Percentiles rank a stretch among this genome's conserved stretches.
These are phyloP conservation scores for Orthosia gothica DNA, from an alignment of 2,888 invertebrate species.

Conservation along the genomic window DNA sequence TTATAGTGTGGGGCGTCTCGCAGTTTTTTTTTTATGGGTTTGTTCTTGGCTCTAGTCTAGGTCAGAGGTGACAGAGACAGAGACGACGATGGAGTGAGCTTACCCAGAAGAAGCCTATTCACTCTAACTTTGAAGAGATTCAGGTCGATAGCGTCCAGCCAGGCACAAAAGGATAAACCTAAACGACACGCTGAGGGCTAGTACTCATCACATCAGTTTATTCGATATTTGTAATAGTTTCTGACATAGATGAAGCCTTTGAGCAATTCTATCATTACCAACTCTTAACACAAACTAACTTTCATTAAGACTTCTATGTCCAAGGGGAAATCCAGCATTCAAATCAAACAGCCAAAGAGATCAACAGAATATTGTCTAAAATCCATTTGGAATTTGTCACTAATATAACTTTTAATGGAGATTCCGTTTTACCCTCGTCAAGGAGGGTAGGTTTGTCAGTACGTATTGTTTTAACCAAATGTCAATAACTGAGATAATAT, in stretches of 20 bases:
- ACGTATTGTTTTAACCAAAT: constrained; percentile 67
- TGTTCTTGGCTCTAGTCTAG: too few relatives aligned
- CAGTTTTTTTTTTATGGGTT: too few relatives aligned
- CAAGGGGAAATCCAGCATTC: constrained; percentile 47
- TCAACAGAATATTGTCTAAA: constrained; percentile 66
- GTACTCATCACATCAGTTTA: not conserved
- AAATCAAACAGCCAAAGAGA: constrained; percentile 39
- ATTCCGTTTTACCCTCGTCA: constrained; percentile 74
- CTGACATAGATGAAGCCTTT: not conserved
- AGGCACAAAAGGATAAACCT: too few relatives aligned
- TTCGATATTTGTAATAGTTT: not conserved
- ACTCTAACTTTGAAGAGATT: too few relatives aligned
- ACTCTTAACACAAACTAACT: constrained; percentile 6
- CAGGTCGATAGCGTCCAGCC: too few relatives aligned
- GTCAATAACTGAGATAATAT: constrained; percentile 67
- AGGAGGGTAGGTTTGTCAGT: constrained; percentile 46
- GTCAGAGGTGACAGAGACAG: too few relatives aligned
- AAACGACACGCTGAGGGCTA: too few relatives aligned
- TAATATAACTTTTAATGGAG: constrained; percentile 78
- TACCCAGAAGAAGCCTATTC: too few relatives aligned
- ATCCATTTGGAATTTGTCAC: constrained; percentile 75
- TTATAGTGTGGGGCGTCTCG: too few relatives aligned
- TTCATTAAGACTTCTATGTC: constrained; percentile 30
- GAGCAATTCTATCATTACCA: not conserved
- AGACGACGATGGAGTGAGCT: too few relatives aligned